Percentiles rank a stretch among this genome's conserved stretches.
phyloP scores from a whole-genome alignment of 1,140 invertebrate genomes.

The Whitmania pigra region DNA sequence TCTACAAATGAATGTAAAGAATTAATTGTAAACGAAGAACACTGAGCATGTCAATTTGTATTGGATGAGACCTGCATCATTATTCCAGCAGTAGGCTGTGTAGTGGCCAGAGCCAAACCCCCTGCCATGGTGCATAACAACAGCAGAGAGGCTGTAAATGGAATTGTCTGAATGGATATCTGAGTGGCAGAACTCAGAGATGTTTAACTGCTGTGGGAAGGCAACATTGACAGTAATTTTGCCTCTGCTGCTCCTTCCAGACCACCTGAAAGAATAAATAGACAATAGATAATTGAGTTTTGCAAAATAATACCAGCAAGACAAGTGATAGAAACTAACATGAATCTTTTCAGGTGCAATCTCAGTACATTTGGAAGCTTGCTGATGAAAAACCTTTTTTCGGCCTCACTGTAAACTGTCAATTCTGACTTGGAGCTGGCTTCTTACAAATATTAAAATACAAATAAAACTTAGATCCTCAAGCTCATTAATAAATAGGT shows the following conservation, averaged over 20 bases:
- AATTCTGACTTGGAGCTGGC: conserved; percentile 11
- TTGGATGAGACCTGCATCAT: conserved; percentile 28
- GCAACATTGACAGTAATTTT: conserved; percentile 34
- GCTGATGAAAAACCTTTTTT: conserved; percentile 31
- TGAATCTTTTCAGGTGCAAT: conserved; percentile 34
- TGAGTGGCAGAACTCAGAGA: conserved; percentile 29
- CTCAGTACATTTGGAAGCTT: conserved; percentile 31
- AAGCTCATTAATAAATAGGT: neutral
- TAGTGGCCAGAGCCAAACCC: conserved; percentile 37
- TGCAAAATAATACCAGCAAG: neutral
- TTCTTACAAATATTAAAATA: conserved; percentile 11
- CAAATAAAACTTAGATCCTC: neutral
- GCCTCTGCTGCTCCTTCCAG: conserved; percentile 31
- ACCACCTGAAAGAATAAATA: conserved; percentile 30
- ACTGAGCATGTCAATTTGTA: too few species aligned
- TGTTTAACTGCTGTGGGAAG: conserved; percentile 31
- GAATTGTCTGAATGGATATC: neutral
- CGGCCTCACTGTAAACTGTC: conserved; percentile 29
- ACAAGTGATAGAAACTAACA: conserved; percentile 25
- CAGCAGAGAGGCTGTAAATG: conserved; percentile 30
- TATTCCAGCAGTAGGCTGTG: conserved; percentile 33
- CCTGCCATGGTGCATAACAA: conserved; percentile 34
- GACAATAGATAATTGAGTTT: neutral
- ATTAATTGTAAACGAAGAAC: neutral
- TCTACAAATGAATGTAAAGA: conserved; percentile 26